Evolutionary conservation across 2,113 vertebrate species (phyloP), one percentile per base, ranked within the genome.

Genomic region (Melanocharis versteri): DNA sequence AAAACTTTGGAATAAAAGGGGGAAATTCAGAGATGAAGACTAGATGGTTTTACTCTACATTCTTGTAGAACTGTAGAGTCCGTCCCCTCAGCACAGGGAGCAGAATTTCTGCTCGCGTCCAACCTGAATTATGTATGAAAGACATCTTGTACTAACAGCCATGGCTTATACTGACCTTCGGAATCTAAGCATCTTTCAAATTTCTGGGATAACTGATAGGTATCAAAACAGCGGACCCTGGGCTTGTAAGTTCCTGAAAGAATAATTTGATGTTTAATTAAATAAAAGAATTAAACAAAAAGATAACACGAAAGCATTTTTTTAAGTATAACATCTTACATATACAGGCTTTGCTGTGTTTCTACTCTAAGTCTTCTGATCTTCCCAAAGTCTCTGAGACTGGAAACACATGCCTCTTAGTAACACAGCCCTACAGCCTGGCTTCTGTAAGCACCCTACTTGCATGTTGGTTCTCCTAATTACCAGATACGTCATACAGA

Each of bases 141-240:
- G 35, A 8, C 17, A 81, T 4, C 39, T 44, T 60, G 9, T 42
- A 56, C 21, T 6, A 77, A 40, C 23, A 77, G 54, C 13, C 24
- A 21, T 9, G 60, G 39, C 10, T 90, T 44, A 57, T 81, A 98
- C 98, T 97, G 77, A 99, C 99, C 98, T 87, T 99, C 99, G 16
- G 99, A 99, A 97, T 99, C 99, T 96, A 99, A 97, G 95, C 99
- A 99, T 57, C 99, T 98, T 97, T 99, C 99, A 97, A 99, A 99
- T 95, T 99, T 99, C 97, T 99, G 97, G 64, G 99, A 99, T 89
- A 99, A 96, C 57, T 99, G 99, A 93, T 98, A 99, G 18, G 99
- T 99, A 97, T 99, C 99, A 37, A 98, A 99, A 94, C 99, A 99
- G 77, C 99, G 98, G 81, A 99, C 93, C 90, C 99, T 98, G 62